These are phyloP conservation scores for Geotrypetes seraphini DNA, from an alignment of 2,797 vertebrate species.

Conservation along the genomic window DNA sequence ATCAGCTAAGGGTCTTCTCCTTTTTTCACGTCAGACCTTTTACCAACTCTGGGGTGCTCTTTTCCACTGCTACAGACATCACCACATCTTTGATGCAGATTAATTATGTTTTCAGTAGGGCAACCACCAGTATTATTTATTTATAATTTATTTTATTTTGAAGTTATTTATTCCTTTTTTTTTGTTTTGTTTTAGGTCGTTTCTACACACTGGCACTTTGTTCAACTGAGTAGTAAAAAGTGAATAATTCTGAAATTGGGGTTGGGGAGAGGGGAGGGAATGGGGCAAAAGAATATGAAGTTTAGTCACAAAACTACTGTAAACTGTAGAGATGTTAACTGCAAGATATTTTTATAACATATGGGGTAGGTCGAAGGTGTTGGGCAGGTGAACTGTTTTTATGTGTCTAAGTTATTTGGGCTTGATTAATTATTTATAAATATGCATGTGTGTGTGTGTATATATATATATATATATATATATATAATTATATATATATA, in stretches of 20 bases:
- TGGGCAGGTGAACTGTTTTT: constrained; percentile 39
- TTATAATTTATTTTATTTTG: constrained; percentile 40
- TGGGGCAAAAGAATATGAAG: constrained; percentile 19
- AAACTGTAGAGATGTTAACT: constrained; percentile 66
- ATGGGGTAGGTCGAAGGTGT: constrained; percentile 26
- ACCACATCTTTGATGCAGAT: constrained; percentile 41
- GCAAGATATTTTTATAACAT: constrained; percentile 66
- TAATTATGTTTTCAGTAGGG: constrained; percentile 58
- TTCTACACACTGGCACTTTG: constrained; percentile 40
- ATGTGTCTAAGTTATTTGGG: constrained; percentile 69
- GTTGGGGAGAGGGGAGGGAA: not conserved
- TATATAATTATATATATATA: constrained; percentile 71
- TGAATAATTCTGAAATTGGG: constrained; percentile 24
- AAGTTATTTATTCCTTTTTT: constrained; percentile 41
- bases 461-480: constrained; percentile 65
- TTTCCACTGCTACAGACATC: too few species aligned
- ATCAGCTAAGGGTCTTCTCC: too few species aligned
- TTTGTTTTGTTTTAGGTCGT: constrained; percentile 16
- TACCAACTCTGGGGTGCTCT: too few species aligned
- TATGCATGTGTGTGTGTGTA: too few species aligned
- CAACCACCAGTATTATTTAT: constrained; percentile 55
- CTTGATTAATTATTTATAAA: constrained; percentile 73
- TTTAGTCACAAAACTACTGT: constrained; percentile 56
- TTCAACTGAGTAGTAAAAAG: constrained; percentile 38
- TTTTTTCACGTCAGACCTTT: too few species aligned